Evolutionary conservation across 2,888 invertebrate genomes (phyloP).

Genomic region (Globia sparganii): DNA sequence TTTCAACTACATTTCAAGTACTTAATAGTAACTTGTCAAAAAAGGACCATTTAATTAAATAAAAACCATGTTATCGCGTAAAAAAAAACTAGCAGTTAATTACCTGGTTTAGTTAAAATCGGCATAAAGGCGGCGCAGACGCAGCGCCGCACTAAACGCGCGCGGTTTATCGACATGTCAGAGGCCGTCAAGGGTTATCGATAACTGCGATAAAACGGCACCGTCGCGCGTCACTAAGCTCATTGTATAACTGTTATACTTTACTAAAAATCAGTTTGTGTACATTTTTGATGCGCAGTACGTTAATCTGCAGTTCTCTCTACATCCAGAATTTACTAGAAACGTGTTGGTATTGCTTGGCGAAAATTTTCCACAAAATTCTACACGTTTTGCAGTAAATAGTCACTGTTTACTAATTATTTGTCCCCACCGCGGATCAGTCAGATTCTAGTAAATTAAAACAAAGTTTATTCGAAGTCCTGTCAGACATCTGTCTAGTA

Average conservation of each 20-base stretch:
- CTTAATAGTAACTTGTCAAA: conserved; percentile 17
- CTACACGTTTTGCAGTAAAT: too few relatives aligned
- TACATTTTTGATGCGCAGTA: conserved; percentile 43
- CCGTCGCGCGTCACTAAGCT: conserved; percentile 79
- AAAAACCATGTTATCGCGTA: conserved; percentile 45
- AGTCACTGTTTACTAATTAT: not conserved
- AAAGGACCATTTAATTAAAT: conserved; percentile 39
- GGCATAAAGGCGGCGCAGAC: conserved; percentile 63
- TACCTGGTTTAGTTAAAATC: conserved; percentile 70
- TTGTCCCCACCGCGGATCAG: not conserved
- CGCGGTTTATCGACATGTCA: conserved; percentile 79
- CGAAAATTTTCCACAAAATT: not conserved
- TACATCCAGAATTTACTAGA: not conserved
- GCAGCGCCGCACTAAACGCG: conserved; percentile 72
- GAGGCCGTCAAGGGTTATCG: conserved; percentile 82
- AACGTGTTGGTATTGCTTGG: too few relatives aligned
- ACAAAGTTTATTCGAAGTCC: not conserved
- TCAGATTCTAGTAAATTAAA: not conserved
- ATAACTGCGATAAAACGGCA: conserved; percentile 74
- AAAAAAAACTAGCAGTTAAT: conserved; percentile 63
- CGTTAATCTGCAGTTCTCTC: conserved; percentile 2
- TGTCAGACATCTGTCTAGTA: not conserved
- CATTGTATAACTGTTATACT: conserved; percentile 64
- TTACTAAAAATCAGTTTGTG: conserved; percentile 51
- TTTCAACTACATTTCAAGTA: conserved; percentile 37